Evolutionary conservation across 2,888 invertebrate genomes (phyloP).

Genomic region (Archips crataeganus): DNA sequence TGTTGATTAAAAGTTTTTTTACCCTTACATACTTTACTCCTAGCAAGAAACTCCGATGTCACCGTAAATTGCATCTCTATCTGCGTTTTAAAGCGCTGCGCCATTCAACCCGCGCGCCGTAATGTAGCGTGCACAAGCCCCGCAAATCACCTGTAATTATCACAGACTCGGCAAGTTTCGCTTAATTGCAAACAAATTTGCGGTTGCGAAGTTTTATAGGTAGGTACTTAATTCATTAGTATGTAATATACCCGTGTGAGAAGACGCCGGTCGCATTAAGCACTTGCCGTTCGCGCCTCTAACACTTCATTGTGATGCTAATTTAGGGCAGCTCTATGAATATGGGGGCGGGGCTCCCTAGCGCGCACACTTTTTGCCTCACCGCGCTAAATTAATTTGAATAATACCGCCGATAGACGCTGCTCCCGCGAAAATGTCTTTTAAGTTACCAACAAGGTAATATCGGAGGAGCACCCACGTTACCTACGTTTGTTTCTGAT

Average conservation of each 20-base stretch:
- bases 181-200: constrained; percentile 70
- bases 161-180: constrained; percentile 54
- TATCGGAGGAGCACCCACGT: constrained; percentile 48
- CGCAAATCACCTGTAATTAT: constrained; percentile 57
- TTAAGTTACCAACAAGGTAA: constrained; percentile 77
- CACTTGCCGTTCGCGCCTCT: constrained; percentile 75
- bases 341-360: constrained; percentile 75
- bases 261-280: constrained; percentile 78
- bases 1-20: not conserved
- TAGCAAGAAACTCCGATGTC: constrained; percentile 5
- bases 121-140: constrained; percentile 23
- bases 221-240: constrained; percentile 75
- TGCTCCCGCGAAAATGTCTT: constrained; percentile 77
- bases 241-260: constrained; percentile 77
- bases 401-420: constrained; percentile 82
- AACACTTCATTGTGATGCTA: constrained; percentile 85
- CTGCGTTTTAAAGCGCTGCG: constrained; percentile 31
- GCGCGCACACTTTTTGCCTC: constrained; percentile 82
- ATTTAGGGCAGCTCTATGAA: constrained; percentile 83
- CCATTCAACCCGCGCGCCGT: constrained; percentile 8
- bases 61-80: constrained; percentile 24
- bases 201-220: constrained; percentile 68
- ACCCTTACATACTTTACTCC: not conserved
- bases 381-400: constrained; percentile 83
- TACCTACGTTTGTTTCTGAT: constrained; percentile 13